Evolutionary conservation across 1,140 invertebrate species (phyloP), one percentile per base, ranked within the genome.

Genomic region (Paracyclopina nana): DNA sequence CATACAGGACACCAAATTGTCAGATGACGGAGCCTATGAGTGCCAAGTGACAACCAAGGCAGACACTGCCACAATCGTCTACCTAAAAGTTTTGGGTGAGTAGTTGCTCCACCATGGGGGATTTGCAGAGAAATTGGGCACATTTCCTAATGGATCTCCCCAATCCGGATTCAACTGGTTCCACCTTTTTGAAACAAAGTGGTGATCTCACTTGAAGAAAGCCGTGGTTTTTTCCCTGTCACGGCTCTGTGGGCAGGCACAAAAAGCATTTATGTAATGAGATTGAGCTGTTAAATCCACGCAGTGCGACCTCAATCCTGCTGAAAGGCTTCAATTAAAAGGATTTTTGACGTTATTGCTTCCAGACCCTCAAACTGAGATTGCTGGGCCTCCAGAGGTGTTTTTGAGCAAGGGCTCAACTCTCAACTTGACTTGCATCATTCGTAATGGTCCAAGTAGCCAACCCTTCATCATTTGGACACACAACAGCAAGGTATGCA

Each of bases 31-130:
- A 22, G 24, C 24, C 6, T 42, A 42, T 22, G 40, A 42, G 24
- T 42, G 40, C 24, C 40, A 42, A 42, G 40, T 42, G 6, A 42
- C 40, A 22, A 42, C 40, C 24, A n/a, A n/a, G 24, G 24, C 14
- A 22, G n/a, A n/a, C 14, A 42, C 40, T 9, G 24, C 24, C 14
- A 42, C 14, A 14, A 9, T 42, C 6, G 24, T 42, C 40, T 6
- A 42, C 24, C 40, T 42, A 18, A n/a, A 22, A 12, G 20, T 42
- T 6, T 22, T 42, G 24, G 40, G 40, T 42, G 24, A n/a, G 30
- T n/a, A n/a, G n/a, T n/a, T n/a, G n/a, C n/a, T n/a, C n/a, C n/a
- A n/a, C n/a, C n/a, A n/a, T n/a, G n/a, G n/a, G n/a, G n/a, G n/a
- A n/a, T n/a, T n/a, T n/a, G n/a, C n/a, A n/a, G n/a, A n/a, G n/a